Base-by-base conservation (phyloP, 2,888 invertebrate species). In the Pammene aurita region DNA sequence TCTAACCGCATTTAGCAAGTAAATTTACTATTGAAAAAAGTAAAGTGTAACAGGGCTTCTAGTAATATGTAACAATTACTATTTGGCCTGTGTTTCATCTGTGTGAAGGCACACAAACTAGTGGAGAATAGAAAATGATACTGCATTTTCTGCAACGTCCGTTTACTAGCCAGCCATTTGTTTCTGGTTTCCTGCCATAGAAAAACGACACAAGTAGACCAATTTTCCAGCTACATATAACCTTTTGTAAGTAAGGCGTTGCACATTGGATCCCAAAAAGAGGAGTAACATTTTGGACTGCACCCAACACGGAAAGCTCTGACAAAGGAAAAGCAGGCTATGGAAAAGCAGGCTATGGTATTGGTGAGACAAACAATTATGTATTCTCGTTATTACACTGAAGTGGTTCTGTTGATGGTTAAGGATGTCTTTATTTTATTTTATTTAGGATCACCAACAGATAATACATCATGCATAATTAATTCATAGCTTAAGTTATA, bases 281-380 rank as follows among this genome's bases (percentile, higher is more conserved):
- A 41, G 18, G 38, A 38, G 42, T 57, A 42, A 42, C 38, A 10
- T 38, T 50, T 61, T 61, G 61, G 61, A 61, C 61, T 61, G 61
- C 50, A 61, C 50, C 61, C 61, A 61, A 61, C 38, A 18, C 38
- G 11, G 6, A n/a, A 46, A 16, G 11, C 2, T 44, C 7, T 7
- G 48, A 41, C 38, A 48, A 61, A 35, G n/a, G 50, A 61, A 61
- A 50, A 38, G 46, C 10, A 14, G 13, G 16, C 14, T 60, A 44
- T n/a, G n/a, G 50, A 61, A 61, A 50, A 38, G 46, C 10, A 14
- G 13, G 16, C 14, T 60, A 44, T n/a, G n/a, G n/a, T n/a, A 26
- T 46, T 44, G 58, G 13, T 5, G n/a, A 44, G 44, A 16, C 7
- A 34, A 26, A 58, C 11, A 34, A 41, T 13, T 41, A 9, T 35